A percentile compares a stretch with the other conserved stretches of the same genome.
Conservation (phyloP, 37 sponge, comb jelly and placozoan genomes). For the Halisarca cf. caerulea region DNA sequence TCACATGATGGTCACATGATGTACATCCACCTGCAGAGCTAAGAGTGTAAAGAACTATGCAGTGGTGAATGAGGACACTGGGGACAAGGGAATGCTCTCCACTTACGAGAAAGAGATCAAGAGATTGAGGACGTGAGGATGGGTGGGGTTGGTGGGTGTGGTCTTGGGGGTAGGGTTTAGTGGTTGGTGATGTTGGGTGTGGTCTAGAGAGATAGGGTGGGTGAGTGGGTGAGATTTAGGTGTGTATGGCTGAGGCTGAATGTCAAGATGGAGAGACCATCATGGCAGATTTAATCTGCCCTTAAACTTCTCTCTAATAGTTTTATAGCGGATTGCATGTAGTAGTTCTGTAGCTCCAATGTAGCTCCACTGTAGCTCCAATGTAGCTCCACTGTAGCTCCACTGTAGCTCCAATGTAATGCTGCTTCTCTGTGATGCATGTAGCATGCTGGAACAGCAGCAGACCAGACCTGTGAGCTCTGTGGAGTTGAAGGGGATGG, state of each 20-base stretch:
- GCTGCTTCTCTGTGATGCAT: too few relatives aligned
- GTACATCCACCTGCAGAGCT: conserved; percentile 67
- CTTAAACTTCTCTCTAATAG: too few relatives aligned
- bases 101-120: conserved; percentile 84
- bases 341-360: too few relatives aligned
- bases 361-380: too few relatives aligned
- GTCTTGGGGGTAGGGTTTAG: too few relatives aligned
- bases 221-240: neutral
- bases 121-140: conserved; percentile 40
- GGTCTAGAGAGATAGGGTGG: neutral
- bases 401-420: too few relatives aligned
- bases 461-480: neutral
- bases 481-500: conserved; percentile 8
- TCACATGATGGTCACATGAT: too few relatives aligned
- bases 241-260: neutral
- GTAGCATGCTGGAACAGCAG: conserved; percentile 15
- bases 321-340: too few relatives aligned
- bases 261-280: neutral
- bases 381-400: too few relatives aligned
- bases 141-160: neutral
- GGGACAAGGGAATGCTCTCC: conserved; percentile 82
- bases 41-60: conserved; percentile 89
- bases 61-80: conserved; percentile 80
- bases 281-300: too few relatives aligned
- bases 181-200: too few relatives aligned